These are phyloP conservation scores for Neosilurus hyrtlii DNA, from an alignment of 2,797 vertebrate genomes.

Conservation along the genomic window DNA sequence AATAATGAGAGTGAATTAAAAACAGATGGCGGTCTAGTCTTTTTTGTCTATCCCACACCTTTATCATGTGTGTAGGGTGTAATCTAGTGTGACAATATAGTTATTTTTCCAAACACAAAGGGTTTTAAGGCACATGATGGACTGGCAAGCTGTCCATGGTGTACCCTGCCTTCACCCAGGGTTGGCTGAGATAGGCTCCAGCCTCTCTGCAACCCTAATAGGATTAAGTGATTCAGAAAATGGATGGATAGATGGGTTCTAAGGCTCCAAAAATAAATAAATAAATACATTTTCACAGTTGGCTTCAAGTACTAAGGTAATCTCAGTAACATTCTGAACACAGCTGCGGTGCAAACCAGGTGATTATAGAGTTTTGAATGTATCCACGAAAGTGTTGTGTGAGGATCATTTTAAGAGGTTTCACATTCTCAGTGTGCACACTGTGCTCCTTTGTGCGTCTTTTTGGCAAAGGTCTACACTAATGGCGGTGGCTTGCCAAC, in stretches of 20 bases:
- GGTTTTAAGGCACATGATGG: background rate
- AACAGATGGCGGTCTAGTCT: slow-evolving; percentile 19
- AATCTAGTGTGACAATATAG: slow-evolving; percentile 19
- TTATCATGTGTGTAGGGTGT: slow-evolving; percentile 6
- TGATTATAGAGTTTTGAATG: background rate
- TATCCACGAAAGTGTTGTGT: slow-evolving; percentile 2
- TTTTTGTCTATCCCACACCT: slow-evolving; percentile 3
- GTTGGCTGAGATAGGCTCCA: too few relatives aligned
- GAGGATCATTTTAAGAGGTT: slow-evolving; percentile 6
- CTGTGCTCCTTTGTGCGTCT: slow-evolving; percentile 12
- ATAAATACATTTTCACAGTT: background rate
- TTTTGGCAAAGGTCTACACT: background rate
- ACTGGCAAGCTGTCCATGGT: too few relatives aligned
- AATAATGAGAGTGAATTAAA: slow-evolving; percentile 24
- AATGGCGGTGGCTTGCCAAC: background rate
- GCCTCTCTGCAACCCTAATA: too few relatives aligned
- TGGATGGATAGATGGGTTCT: too few relatives aligned
- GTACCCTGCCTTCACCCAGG: too few relatives aligned
- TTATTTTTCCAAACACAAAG: background rate
- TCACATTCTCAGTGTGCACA: background rate
- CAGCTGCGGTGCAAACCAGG: background rate
- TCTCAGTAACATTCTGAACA: background rate
- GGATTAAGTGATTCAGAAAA: too few relatives aligned
- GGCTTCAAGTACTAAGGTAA: background rate
- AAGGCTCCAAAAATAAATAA: too few relatives aligned